These are phyloP conservation scores for Paratilapia polleni DNA, from an alignment of 2,113 vertebrate genomes.

Conservation along the genomic window DNA sequence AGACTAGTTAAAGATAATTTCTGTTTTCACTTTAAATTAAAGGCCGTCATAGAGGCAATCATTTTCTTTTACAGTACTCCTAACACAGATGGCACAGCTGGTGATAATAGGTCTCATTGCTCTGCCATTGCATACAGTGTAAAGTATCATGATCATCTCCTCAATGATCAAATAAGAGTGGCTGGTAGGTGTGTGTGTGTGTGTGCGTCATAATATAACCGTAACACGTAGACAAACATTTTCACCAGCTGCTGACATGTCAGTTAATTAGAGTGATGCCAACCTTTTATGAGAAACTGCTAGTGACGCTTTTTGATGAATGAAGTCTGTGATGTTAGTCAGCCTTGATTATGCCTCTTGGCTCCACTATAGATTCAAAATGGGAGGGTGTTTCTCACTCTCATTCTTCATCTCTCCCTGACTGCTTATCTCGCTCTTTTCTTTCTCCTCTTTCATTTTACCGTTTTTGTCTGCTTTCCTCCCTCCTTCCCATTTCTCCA, in stretches of 20 bases:
- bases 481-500: neutral
- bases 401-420: neutral
- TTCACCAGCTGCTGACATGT: constrained; percentile 30
- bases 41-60: neutral
- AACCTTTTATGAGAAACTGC: constrained; percentile 29
- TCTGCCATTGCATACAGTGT: neutral
- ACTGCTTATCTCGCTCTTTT: neutral
- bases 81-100: neutral
- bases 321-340: constrained; percentile 37
- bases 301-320: constrained; percentile 37
- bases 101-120: neutral
- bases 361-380: neutral
- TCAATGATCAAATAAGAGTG: neutral
- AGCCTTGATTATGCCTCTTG: constrained; percentile 16
- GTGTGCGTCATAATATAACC: neutral
- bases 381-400: neutral
- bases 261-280: constrained; percentile 30
- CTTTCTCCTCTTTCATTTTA: neutral
- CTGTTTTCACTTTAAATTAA: neutral
- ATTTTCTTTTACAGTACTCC: neutral
- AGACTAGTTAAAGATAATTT: neutral
- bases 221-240: constrained; percentile 16
- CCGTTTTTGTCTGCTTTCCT: neutral
- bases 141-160: neutral
- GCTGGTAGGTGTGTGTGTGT: neutral